Percentiles rank a stretch among this genome's conserved stretches.
These are phyloP conservation scores for Colaptes auratus DNA, from an alignment of 2,113 vertebrate genomes.

Conservation along the genomic window DNA sequence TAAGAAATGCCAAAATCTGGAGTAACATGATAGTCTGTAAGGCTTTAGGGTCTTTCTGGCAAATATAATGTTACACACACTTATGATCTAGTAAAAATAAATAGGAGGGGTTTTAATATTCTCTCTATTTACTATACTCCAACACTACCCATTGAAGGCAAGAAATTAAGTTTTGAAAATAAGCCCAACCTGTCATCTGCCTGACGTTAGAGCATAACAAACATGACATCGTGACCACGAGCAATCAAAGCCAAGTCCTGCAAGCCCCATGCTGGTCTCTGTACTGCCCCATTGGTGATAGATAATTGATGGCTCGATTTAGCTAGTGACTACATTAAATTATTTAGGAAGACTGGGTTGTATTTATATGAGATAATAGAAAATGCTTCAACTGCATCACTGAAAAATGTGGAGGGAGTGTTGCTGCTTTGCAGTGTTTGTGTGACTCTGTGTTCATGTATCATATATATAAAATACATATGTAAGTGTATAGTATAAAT, in stretches of 20 bases:
- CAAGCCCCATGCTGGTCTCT: neutral
- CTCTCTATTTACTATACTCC: neutral
- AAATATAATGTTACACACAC: neutral
- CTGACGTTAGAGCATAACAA: neutral
- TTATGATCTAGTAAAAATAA: neutral
- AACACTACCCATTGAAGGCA: neutral
- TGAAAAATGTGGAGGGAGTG: neutral
- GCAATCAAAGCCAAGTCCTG: neutral
- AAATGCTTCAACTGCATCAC: neutral
- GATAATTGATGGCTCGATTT: neutral
- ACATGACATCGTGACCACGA: neutral
- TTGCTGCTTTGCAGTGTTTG: neutral
- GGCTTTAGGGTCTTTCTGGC: conserved; percentile 15
- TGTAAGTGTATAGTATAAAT: neutral
- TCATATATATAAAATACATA: neutral
- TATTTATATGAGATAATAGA: accelerated
- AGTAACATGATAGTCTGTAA: conserved; percentile 10
- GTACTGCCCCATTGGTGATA: neutral
- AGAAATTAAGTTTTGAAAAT: neutral
- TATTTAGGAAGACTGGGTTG: neutral
- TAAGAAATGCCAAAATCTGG: conserved; percentile 62
- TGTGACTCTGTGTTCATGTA: neutral
- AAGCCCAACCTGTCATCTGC: neutral
- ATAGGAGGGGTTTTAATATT: neutral
- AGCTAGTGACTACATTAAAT: neutral